These are phyloP conservation scores for Cheilinus undulatus DNA, from an alignment of 2,113 vertebrate genomes.

Conservation along the genomic window DNA sequence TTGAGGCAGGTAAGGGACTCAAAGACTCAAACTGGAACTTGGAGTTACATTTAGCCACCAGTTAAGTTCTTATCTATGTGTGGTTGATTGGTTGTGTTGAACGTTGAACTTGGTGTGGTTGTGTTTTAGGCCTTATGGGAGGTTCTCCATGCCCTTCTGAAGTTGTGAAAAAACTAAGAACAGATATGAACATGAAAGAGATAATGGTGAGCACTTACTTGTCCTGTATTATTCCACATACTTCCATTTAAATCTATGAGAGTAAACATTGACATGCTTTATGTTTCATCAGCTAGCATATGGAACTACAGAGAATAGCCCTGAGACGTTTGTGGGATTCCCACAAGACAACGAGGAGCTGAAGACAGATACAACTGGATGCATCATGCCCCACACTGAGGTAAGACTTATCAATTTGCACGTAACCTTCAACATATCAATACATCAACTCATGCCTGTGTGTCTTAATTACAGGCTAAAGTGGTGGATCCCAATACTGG, in stretches of 20 bases:
- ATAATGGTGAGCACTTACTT: slow-evolving; percentile 81
- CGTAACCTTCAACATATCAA: background rate
- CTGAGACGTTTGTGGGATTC: slow-evolving; percentile 89
- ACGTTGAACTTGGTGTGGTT: no score
- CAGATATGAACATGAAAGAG: slow-evolving; percentile 85
- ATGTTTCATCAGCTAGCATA: slow-evolving; percentile 84
- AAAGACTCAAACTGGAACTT: background rate
- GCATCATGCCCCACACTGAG: slow-evolving; percentile 89
- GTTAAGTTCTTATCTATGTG: no score
- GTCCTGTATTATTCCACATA: background rate
- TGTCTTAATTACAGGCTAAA: slow-evolving; percentile 85
- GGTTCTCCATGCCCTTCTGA: slow-evolving; percentile 89
- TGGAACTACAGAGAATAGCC: slow-evolving; percentile 96
- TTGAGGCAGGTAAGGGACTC: slow-evolving; percentile 85
- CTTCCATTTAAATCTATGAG: background rate
- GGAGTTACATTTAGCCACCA: no score
- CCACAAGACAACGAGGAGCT: slow-evolving; percentile 80
- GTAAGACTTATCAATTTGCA: slow-evolving; percentile 75
- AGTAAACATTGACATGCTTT: background rate
- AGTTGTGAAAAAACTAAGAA: slow-evolving; percentile 81
- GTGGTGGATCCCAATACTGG: slow-evolving; percentile 84
- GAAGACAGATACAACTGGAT: slow-evolving; percentile 88
- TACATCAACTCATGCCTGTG: background rate
- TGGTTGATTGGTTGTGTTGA: no score
- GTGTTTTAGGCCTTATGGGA: slow-evolving; percentile 85